Conservation (phyloP, 2,888 invertebrate species). For the Mesorhabditis sp. region DNA sequence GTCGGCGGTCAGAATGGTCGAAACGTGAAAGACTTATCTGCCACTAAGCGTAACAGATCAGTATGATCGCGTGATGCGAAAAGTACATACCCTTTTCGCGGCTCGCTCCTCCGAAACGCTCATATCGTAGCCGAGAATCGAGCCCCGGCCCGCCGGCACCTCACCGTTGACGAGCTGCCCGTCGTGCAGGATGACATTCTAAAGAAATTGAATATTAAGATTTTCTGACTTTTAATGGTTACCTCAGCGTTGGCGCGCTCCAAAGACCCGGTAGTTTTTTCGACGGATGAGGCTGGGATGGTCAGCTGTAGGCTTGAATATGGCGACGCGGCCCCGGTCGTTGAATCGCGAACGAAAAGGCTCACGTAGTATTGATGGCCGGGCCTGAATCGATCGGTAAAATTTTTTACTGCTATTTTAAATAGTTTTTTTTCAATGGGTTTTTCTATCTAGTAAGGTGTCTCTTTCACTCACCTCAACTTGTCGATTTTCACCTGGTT, state of each 20-base stretch:
- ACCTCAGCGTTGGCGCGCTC: constrained; percentile 19
- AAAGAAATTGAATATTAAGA: background rate
- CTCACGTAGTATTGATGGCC: constrained; percentile 34
- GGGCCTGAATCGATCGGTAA: constrained; percentile 11
- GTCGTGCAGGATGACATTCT: background rate
- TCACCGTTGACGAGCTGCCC: background rate
- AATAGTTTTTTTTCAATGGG: background rate
- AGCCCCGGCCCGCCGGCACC: background rate
- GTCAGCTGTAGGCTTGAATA: constrained; percentile 29
- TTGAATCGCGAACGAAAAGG: constrained; percentile 37
- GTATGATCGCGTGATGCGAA: background rate
- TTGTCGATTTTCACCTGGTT: constrained; percentile 30
- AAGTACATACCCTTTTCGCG: constrained; percentile 11
- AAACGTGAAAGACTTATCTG: no score
- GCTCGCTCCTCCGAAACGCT: background rate
- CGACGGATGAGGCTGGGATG: constrained; percentile 12
- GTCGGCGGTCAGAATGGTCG: no score
- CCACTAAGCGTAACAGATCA: background rate
- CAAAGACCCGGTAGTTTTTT: constrained; percentile 6
- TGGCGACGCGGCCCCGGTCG: constrained; percentile 31
- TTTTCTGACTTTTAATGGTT: background rate
- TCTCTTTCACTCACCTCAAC: constrained; percentile 19
- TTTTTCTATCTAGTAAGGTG: background rate
- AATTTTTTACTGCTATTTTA: background rate
- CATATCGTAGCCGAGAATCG: background rate